A percentile compares a stretch with the other conserved stretches of the same genome.
phyloP scores from a whole-genome alignment of 2,888 invertebrate species.

The Leptinotarsa peninsularis region DNA sequence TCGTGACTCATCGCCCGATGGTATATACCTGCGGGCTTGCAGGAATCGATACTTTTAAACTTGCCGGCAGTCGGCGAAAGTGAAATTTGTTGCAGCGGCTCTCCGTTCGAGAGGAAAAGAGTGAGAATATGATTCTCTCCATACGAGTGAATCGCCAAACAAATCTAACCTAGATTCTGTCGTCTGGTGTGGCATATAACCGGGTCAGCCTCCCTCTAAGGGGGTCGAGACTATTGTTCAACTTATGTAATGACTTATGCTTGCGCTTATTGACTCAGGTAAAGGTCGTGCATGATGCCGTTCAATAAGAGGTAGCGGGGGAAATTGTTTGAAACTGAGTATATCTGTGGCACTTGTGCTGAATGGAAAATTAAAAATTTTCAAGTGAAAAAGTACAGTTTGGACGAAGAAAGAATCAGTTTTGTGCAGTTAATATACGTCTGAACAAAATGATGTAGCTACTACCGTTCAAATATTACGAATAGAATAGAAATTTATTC shows the following conservation, averaged over 20 bases:
- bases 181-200: conserved; percentile 37
- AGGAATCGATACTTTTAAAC: conserved; percentile 10
- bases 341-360: too few species aligned
- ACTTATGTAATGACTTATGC: conserved; percentile 31
- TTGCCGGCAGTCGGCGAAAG: conserved; percentile 6
- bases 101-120: conserved; percentile 13
- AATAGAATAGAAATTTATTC: too few species aligned
- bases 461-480: too few species aligned
- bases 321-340: neutral
- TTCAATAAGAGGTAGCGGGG: neutral
- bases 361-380: too few species aligned
- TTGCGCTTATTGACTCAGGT: conserved; percentile 25
- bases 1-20: conserved; percentile 5
- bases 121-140: neutral
- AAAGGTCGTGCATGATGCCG: conserved; percentile 8
- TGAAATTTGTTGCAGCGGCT: conserved; percentile 12
- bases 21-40: neutral
- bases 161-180: conserved; percentile 44
- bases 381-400: too few species aligned
- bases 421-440: too few species aligned
- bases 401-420: too few species aligned
- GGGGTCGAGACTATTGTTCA: conserved; percentile 39
- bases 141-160: conserved; percentile 5
- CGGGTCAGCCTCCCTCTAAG: conserved; percentile 47
- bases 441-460: too few species aligned